phyloP scores from a whole-genome alignment of 2,113 vertebrate species.

The Albula goreensis region DNA sequence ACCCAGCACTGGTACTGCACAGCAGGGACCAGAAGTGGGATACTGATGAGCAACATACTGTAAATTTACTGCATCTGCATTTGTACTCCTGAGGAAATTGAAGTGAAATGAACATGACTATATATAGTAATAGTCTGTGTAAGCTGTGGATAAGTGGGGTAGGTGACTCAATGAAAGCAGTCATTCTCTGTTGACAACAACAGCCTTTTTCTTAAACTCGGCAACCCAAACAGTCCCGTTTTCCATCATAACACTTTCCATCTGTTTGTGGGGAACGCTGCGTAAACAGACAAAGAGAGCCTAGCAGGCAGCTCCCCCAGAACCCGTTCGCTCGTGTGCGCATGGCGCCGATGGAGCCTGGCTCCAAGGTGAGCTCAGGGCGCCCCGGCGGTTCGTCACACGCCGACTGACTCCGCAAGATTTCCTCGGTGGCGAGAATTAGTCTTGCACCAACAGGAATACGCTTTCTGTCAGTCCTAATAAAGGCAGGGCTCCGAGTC shows the following conservation, averaged over 20 bases:
- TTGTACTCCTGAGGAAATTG: not conserved
- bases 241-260: slow-evolving; percentile 33
- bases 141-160: not conserved
- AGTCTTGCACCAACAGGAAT: not conserved
- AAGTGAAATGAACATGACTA: not conserved
- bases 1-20: not conserved
- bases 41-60: not conserved
- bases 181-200: slow-evolving; percentile 34
- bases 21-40: not conserved
- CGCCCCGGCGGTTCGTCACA: not conserved
- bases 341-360: not conserved
- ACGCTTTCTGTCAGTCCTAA: not conserved
- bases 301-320: slow-evolving; percentile 4
- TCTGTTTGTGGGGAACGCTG: slow-evolving; percentile 20
- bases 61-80: not conserved
- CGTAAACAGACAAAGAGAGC: slow-evolving; percentile 16
- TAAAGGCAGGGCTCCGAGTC: not conserved
- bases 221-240: slow-evolving; percentile 30
- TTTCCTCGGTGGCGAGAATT: not conserved
- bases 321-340: not conserved
- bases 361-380: not conserved
- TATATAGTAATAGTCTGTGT: not conserved
- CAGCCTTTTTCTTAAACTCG: slow-evolving; percentile 32
- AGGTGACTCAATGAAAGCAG: slow-evolving; percentile 26
- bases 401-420: not conserved